phyloP scores from a whole-genome alignment of 1,140 invertebrate genomes.

The Laupala kohalensis region DNA sequence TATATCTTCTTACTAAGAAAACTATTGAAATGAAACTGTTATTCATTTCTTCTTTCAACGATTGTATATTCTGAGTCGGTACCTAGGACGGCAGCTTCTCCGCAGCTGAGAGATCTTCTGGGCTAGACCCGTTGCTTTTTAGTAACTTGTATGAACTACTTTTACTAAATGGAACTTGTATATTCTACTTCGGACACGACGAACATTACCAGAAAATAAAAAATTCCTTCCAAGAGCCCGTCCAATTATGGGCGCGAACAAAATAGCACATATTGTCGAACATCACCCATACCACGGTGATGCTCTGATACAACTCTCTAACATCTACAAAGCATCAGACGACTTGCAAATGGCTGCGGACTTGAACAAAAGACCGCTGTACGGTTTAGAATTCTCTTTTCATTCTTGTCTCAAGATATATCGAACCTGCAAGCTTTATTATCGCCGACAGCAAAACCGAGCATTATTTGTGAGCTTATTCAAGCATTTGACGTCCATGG shows the following conservation, averaged over 20 bases:
- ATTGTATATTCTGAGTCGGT: too few relatives aligned
- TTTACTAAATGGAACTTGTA: slow-evolving; percentile 38
- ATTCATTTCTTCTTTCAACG: too few relatives aligned
- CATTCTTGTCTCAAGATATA: slow-evolving; percentile 69
- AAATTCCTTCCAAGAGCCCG: slow-evolving; percentile 63
- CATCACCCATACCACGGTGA: slow-evolving; percentile 71
- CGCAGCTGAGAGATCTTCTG: too few relatives aligned
- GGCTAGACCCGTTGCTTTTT: too few relatives aligned
- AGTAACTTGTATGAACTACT: too few relatives aligned
- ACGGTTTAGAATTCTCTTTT: slow-evolving; percentile 62
- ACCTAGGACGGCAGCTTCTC: too few relatives aligned
- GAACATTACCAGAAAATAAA: slow-evolving; percentile 55
- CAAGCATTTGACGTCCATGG: slow-evolving; percentile 69
- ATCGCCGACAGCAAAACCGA: slow-evolving; percentile 71
- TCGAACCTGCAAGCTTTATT: slow-evolving; percentile 64
- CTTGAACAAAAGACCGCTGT: slow-evolving; percentile 63
- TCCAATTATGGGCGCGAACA: slow-evolving; percentile 68
- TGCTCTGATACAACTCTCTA: slow-evolving; percentile 69
- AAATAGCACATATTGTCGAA: slow-evolving; percentile 63
- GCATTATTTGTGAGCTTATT: slow-evolving; percentile 72
- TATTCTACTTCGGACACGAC: slow-evolving; percentile 63
- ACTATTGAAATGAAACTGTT: too few relatives aligned
- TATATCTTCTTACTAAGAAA: too few relatives aligned
- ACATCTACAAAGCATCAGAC: slow-evolving; percentile 66
- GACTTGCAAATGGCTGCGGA: slow-evolving; percentile 66